Conservation (phyloP, 2,797 vertebrate genomes). For the Triplophysa bombifrons region DNA sequence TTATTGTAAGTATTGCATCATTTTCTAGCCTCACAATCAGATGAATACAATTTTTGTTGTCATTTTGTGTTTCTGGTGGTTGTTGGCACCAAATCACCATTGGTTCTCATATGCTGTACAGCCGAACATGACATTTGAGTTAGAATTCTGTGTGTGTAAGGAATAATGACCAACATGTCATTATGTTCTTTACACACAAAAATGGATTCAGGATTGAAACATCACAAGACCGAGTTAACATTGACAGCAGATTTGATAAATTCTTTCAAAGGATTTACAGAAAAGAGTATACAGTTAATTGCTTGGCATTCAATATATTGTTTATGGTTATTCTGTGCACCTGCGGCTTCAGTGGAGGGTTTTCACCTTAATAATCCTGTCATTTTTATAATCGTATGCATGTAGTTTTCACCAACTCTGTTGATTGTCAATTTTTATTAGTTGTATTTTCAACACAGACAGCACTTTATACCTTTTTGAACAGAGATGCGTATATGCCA, state of each 20-base stretch:
- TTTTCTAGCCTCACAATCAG: too few relatives aligned
- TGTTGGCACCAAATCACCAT: too few relatives aligned
- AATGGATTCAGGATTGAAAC: neutral
- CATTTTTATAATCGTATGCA: conserved; percentile 6
- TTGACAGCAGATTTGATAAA: neutral
- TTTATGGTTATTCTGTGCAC: conserved; percentile 11
- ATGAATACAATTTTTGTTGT: too few relatives aligned
- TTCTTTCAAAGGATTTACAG: neutral
- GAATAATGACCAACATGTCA: neutral
- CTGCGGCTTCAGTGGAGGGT: neutral
- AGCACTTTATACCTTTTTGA: neutral
- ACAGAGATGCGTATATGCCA: neutral
- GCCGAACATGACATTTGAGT: too few relatives aligned
- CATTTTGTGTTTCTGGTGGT: too few relatives aligned
- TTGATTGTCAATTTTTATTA: too few relatives aligned
- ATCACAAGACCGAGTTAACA: neutral
- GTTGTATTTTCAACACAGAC: neutral
- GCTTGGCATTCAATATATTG: conserved; percentile 4
- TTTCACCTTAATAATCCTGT: neutral
- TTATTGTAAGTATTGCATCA: too few relatives aligned
- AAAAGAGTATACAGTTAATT: neutral
- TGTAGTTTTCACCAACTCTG: conserved; percentile 2
- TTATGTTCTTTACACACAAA: neutral
- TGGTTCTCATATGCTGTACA: too few relatives aligned
- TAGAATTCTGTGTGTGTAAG: too few relatives aligned